Evolutionary conservation across 2,113 vertebrate species (phyloP), one percentile per base, ranked within the genome.

Genomic region (Petroica traversi): DNA sequence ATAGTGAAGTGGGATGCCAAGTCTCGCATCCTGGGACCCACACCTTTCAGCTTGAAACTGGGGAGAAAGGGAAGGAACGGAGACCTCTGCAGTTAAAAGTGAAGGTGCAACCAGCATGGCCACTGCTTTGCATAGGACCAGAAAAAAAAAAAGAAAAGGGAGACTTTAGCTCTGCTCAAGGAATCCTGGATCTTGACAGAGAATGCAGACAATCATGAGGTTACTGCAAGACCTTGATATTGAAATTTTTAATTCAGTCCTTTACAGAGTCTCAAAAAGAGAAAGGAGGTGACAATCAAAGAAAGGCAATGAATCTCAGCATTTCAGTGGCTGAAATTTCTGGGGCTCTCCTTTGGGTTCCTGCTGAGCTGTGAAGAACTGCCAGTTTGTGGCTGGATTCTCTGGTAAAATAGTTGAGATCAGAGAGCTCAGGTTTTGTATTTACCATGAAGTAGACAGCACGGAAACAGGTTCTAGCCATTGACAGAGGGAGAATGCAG

Each of bases 21-120:
- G 46, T 98, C 83, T 7, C 73, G 73, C 51, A 92, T 76, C 5
- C 23, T n/a, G 13, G 95, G 63, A 12, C 95, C 95, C 14, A 95
- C 38, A 5, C 68, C 52, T 61, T 98, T 97, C 91, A 99, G 67
- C 0, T 19, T 75, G 94, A 99, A 99, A 94, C 99, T 99, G 91
- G 45, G 29, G 74, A 84, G 63, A 52, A 36, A 84, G 26, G 57
- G 74, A 83, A 69, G 73, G 26, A 79, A 63, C 2, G 6, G 46
- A 92, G 19, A 61, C 2, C 8, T 59, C 66, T 81, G 54, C n/a
- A n/a, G 31, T 54, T 49, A 40, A 7, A 62, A 46, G 62, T 4
- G 24, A 14, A 6, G 8, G 14, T 29, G 41, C 26, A 38, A 83
- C 14, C 49, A 81, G 20, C 24, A 38, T 41, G 61, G 31, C 19